Evolutionary conservation across 2,888 invertebrate genomes (phyloP), one percentile per base, ranked within the genome.

Genomic region (Beris chalybata): DNA sequence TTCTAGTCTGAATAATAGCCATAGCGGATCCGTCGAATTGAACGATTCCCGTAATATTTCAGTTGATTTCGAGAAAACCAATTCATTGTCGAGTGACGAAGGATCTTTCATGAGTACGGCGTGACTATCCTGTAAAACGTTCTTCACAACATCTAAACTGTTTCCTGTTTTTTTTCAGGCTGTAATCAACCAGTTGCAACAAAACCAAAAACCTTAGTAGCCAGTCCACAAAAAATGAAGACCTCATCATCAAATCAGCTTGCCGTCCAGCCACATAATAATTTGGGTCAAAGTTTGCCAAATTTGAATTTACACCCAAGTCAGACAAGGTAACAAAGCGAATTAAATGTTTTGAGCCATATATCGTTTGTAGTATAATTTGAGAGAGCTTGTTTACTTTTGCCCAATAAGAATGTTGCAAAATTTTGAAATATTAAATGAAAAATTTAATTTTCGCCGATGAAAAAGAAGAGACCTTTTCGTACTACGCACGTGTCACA

Each of bases 231-330:
- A 76, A 79, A 79, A 70, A 48, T 68, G 13, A 69, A 68, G 79
- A 82, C 82, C 65, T 86, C 87, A 29, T 87, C 89, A 44, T 87
- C 89, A 38, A 90, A 90, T 76, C 89, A 90, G 0, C 81, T 93
- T 70, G 88, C 88, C 56, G 91, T 93, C 67, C 89, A 91, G 76
- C 88, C 90, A 4, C 81, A 85, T 31, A 85, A 86, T 74, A 84
- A 85, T 65, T 82, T 91, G 59, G 90, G 92, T 38, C 92, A 92
- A 78, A 92, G 92, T 75, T 81, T 93, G 74, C 93, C 93, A 3
- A 92, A 93, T 77, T 82, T 93, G 64, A 84, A 76, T 71, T 70
- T 80, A 71, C 78, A 79, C 71, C 76, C 73, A 67, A 76, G 74
- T 71, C 79, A 78, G 71, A 74, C 75, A 38, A 70, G 70, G 79